A percentile compares a stretch with the other conserved stretches of the same genome.
Evolutionary conservation across 2,113 vertebrate species (phyloP).

Genomic region (Gracilinanus agilis): DNA sequence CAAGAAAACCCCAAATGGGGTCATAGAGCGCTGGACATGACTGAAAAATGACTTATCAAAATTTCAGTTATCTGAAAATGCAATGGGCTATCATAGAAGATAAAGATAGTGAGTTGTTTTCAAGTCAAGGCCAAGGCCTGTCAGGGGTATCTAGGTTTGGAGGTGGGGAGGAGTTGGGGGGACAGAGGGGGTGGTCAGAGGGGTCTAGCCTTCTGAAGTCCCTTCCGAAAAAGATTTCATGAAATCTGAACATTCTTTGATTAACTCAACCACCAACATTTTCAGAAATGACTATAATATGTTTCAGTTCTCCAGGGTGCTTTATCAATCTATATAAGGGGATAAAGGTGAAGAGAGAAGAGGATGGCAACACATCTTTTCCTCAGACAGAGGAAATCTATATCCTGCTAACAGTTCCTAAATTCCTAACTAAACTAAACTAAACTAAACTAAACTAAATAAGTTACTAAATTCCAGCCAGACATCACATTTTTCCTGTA

Average conservation of each 20-base stretch:
- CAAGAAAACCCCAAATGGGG: background rate
- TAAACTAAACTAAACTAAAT: too few species aligned
- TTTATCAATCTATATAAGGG: background rate
- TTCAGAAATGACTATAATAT: background rate
- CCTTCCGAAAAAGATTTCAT: background rate
- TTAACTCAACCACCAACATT: background rate
- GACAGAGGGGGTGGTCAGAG: background rate
- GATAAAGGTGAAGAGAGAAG: background rate
- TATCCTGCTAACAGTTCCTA: background rate
- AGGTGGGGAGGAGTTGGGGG: too few species aligned
- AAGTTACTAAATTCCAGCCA: too few species aligned
- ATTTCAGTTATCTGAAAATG: background rate
- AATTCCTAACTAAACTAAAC: too few species aligned
- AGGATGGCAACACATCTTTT: background rate
- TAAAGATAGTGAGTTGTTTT: background rate
- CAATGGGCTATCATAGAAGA: background rate
- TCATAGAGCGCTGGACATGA: background rate
- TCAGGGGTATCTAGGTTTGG: background rate
- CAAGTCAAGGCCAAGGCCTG: background rate
- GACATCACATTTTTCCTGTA: background rate
- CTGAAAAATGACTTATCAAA: background rate
- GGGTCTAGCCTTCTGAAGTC: background rate
- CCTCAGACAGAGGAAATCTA: background rate
- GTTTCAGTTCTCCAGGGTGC: background rate
- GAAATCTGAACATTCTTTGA: background rate